A percentile compares a stretch with the other conserved stretches of the same genome.
These are phyloP conservation scores for Sphaerophoria rueppellii DNA, from an alignment of 2,888 invertebrate species.

Conservation along the genomic window DNA sequence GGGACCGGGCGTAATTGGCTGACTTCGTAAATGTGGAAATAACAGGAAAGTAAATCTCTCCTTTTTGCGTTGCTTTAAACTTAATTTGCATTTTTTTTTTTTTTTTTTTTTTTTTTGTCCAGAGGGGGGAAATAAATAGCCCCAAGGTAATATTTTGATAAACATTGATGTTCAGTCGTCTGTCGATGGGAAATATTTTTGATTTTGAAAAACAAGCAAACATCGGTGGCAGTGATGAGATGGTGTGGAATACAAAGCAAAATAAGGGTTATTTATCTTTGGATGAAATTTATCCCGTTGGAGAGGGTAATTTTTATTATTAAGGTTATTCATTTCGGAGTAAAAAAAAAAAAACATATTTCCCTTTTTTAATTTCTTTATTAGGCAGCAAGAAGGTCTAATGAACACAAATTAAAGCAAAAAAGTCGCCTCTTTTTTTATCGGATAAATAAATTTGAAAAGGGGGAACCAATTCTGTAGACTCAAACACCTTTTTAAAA, in stretches of 20 bases:
- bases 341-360: not conserved
- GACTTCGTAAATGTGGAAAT: constrained; percentile 11
- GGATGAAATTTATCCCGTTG: not conserved
- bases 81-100: not conserved
- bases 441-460: not conserved
- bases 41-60: not conserved
- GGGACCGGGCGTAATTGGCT: constrained; percentile 36
- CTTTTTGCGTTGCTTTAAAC: constrained; percentile 1
- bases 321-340: not conserved
- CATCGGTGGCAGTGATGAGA: not conserved
- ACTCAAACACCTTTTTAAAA: no score
- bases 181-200: constrained; percentile 19
- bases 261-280: not conserved
- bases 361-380: not conserved
- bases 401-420: not conserved
- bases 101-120: not conserved
- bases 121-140: not conserved
- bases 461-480: not conserved
- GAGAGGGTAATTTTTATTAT: not conserved
- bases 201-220: constrained; percentile 8
- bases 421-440: not conserved
- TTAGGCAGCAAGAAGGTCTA: no score
- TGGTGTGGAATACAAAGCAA: not conserved
- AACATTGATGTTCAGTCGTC: constrained; percentile 21
- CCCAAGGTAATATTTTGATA: constrained; percentile 1